Evolutionary conservation across 1,140 invertebrate species (phyloP).

Genomic region (Drosophila bipectinata): DNA sequence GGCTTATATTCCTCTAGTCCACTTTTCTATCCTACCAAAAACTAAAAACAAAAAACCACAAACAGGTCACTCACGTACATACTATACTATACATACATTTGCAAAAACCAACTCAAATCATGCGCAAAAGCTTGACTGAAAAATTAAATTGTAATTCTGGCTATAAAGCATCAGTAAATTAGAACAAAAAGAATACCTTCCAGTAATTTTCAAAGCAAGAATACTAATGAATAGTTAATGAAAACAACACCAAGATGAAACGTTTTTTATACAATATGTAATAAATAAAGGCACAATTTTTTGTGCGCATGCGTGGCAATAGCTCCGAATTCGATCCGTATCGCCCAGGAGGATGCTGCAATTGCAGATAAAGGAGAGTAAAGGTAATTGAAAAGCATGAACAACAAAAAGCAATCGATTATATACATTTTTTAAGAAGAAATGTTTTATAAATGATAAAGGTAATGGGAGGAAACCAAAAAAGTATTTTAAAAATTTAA

Average conservation of each 20-base stretch:
- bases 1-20: conserved; percentile 39
- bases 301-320: conserved; percentile 36
- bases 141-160: conserved; percentile 51
- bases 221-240: conserved; percentile 27
- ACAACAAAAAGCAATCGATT: conserved; percentile 78
- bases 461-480: conserved; percentile 55
- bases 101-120: conserved; percentile 23
- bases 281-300: conserved; percentile 54
- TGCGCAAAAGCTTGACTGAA: conserved; percentile 77
- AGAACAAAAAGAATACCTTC: conserved; percentile 57
- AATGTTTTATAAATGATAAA: conserved; percentile 74
- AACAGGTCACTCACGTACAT: neutral
- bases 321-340: conserved; percentile 9
- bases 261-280: conserved; percentile 63
- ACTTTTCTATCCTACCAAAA: conserved; percentile 23
- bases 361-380: neutral
- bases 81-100: neutral
- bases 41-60: neutral
- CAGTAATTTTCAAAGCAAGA: conserved; percentile 51
- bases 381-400: conserved; percentile 47
- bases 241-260: conserved; percentile 67
- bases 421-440: conserved; percentile 78
- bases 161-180: conserved; percentile 64
- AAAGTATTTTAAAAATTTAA: conserved; percentile 82
- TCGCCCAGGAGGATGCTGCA: conserved; percentile 18